phyloP scores from a whole-genome alignment of 2,113 vertebrate species.

The Platichthys stellatus region DNA sequence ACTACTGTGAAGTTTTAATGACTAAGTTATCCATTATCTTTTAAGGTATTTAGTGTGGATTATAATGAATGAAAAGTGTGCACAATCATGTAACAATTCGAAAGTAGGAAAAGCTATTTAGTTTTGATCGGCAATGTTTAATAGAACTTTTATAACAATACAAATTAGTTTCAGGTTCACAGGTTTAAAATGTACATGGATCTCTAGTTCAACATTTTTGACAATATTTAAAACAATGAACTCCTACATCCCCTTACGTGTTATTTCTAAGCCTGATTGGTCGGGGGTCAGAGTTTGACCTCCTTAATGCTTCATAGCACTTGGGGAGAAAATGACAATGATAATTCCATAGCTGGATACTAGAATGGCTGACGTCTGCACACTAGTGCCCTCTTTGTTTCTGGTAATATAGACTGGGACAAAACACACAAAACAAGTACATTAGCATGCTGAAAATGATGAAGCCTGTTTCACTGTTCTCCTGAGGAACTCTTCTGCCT shows the following conservation, averaged over 20 bases:
- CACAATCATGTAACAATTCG: too few species aligned
- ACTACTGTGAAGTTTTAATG: too few species aligned
- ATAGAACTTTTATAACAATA: too few species aligned
- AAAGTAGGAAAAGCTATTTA: too few species aligned
- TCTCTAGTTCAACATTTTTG: too few species aligned
- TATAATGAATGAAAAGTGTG: too few species aligned
- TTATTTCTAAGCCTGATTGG: background rate
- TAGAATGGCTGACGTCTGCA: slow-evolving; percentile 75
- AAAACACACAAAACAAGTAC: slow-evolving; percentile 41
- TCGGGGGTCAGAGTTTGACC: background rate
- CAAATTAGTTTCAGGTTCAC: too few species aligned
- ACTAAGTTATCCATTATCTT: too few species aligned
- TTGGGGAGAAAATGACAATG: slow-evolving; percentile 76
- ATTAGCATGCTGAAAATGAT: background rate
- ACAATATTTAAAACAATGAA: background rate
- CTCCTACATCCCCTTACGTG: background rate
- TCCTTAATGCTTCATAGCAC: slow-evolving; percentile 59
- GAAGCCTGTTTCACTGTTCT: background rate
- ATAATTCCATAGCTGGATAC: slow-evolving; percentile 76
- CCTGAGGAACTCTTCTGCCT: background rate
- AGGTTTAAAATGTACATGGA: too few species aligned
- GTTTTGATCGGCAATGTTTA: too few species aligned
- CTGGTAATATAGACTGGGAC: slow-evolving; percentile 72
- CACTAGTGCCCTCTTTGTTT: slow-evolving; percentile 39
- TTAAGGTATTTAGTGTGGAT: too few species aligned